Percentiles rank a stretch among this genome's conserved stretches.
phyloP scores from a whole-genome alignment of 2,888 invertebrate species.

The Hypolimnas misippus region DNA sequence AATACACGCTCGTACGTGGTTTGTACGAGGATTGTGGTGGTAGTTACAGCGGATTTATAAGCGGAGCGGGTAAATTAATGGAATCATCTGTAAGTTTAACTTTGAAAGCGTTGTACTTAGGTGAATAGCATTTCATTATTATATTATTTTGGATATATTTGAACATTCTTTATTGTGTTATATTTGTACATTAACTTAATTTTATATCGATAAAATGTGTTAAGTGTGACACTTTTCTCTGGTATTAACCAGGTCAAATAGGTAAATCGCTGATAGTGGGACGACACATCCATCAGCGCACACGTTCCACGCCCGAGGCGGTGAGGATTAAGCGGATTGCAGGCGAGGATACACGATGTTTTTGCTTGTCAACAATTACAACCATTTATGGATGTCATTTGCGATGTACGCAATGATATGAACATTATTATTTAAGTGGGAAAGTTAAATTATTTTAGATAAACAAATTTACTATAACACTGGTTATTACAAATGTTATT shows the following conservation, averaged over 20 bases:
- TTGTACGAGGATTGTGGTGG: constrained; percentile 42
- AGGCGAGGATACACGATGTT: constrained; percentile 62
- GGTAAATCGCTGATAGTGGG: constrained; percentile 47
- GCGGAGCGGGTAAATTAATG: constrained; percentile 13
- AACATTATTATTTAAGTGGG: neutral
- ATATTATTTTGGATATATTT: too few relatives aligned
- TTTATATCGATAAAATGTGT: too few relatives aligned
- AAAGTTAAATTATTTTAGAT: neutral
- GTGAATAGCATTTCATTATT: too few relatives aligned
- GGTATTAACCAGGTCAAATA: neutral
- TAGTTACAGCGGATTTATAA: constrained; percentile 46
- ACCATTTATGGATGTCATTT: constrained; percentile 46
- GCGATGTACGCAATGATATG: neutral
- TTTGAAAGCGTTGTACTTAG: too few relatives aligned
- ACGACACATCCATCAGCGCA: constrained; percentile 42
- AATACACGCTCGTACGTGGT: constrained; percentile 72
- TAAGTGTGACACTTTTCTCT: neutral
- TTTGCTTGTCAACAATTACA: constrained; percentile 63
- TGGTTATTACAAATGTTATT: too few relatives aligned
- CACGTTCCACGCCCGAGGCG: constrained; percentile 64
- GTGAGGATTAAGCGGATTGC: constrained; percentile 70
- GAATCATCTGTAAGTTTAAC: neutral
- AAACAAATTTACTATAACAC: neutral
- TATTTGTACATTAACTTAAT: too few relatives aligned
- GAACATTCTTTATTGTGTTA: too few relatives aligned